Base-by-base conservation (phyloP, 1,140 invertebrate species). In the Steinernema feltiae region DNA sequence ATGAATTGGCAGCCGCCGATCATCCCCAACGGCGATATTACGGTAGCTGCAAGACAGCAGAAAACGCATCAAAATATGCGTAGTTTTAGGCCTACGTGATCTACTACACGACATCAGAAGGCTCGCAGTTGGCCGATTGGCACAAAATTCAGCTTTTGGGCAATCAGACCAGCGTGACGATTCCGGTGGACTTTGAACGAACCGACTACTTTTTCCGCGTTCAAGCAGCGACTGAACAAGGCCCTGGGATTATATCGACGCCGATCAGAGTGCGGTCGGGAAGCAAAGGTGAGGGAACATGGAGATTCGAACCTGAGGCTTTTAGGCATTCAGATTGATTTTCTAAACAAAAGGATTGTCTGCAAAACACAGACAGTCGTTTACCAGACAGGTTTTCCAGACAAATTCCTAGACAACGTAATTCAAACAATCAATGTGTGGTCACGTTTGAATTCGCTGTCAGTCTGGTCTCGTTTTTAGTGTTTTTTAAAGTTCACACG, bases 261-360 rank as follows among this genome's bases (percentile, higher is more conserved):
- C 53, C 53, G 53, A n/a, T 63, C 53, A 15, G 53, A 15, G 53
- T 63, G 15, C 15, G 53, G 24, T 63, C 53, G 7, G 53, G 53
- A 63, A 63, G 53, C 53, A 63, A 63, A 27, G 53, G 53, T 63
- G 24, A 63, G 24, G 53, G 53, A n/a, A 63, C 53, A 63, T 27
- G 12, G 24, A 27, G 24, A 63, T 3, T 63, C 7, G 15, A n/a
- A n/a, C n/a, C n/a, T n/a, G n/a, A n/a, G n/a, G n/a, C n/a, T n/a
- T n/a, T n/a, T n/a, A n/a, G n/a, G n/a, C n/a, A n/a, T n/a, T n/a
- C n/a, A n/a, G n/a, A n/a, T n/a, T n/a, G n/a, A n/a, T n/a, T n/a
- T n/a, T n/a, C n/a, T n/a, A n/a, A n/a, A n/a, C n/a, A n/a, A n/a
- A n/a, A n/a, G n/a, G n/a, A n/a, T n/a, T n/a, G n/a, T n/a, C n/a